Evolutionary conservation across 1,140 invertebrate genomes (phyloP).

Genomic region (Aporrectodea caliginosa): DNA sequence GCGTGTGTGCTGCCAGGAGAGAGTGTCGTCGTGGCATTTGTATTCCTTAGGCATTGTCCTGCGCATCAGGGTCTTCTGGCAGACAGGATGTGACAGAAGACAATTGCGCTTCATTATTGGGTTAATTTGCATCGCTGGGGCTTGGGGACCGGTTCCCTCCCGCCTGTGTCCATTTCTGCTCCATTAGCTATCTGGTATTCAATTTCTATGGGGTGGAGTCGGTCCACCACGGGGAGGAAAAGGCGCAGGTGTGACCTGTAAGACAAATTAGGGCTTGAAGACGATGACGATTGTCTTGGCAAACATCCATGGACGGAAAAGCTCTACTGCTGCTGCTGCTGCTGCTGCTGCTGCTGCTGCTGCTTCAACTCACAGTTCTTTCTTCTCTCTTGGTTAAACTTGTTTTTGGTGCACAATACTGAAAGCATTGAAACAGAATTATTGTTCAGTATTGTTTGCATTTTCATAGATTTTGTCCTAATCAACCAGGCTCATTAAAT

Average conservation of each 20-base stretch:
- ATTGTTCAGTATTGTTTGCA: no score
- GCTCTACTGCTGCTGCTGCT: no score
- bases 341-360: no score
- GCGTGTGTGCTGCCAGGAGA: no score
- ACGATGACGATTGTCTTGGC: not conserved
- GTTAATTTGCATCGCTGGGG: not conserved
- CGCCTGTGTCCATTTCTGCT: not conserved
- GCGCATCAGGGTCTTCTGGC: not conserved
- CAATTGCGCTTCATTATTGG: not conserved
- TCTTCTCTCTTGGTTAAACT: no score
- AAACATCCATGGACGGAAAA: no score
- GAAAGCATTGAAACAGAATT: no score
- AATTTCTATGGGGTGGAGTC: not conserved
- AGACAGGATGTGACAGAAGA: not conserved
- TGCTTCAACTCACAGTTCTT: no score
- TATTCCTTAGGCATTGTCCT: not conserved
- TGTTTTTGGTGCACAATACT: no score
- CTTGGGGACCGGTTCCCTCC: not conserved
- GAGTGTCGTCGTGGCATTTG: no score
- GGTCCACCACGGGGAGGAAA: not conserved
- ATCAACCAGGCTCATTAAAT: no score
- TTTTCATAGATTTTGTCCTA: no score
- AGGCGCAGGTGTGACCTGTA: not conserved
- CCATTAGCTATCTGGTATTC: not conserved
- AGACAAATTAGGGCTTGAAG: not conserved